These are phyloP conservation scores for Gortyna flavago DNA, from an alignment of 2,888 invertebrate species.

Conservation along the genomic window DNA sequence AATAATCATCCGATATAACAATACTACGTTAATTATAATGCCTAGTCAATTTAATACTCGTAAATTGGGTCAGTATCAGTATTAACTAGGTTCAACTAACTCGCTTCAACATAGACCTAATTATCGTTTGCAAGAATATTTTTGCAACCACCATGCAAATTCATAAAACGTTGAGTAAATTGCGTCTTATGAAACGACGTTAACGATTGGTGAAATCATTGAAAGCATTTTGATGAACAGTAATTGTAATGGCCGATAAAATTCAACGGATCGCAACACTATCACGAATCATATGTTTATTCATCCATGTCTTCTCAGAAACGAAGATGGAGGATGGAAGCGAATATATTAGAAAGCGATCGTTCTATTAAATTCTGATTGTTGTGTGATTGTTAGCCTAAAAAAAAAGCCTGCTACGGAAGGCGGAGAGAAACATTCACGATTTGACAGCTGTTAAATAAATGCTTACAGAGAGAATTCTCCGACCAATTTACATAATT, in stretches of 20 bases:
- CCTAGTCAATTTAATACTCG: constrained; percentile 23
- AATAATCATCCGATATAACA: no score
- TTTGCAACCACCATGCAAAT: constrained; percentile 70
- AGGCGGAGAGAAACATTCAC: not conserved
- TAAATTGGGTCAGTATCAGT: constrained; percentile 36
- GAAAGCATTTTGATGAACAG: constrained; percentile 53
- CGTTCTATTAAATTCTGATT: constrained; percentile 40
- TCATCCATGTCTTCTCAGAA: constrained; percentile 57
- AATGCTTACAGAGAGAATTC: not conserved
- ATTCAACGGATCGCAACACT: constrained; percentile 46
- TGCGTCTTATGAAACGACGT: constrained; percentile 61
- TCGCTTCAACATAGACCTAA: constrained; percentile 43
- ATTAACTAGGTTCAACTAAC: constrained; percentile 22
- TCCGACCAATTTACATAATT: not conserved
- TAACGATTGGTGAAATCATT: constrained; percentile 57
- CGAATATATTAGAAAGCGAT: constrained; percentile 61
- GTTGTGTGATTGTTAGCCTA: constrained; percentile 38
- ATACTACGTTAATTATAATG: constrained; percentile 33
- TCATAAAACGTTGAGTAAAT: constrained; percentile 65
- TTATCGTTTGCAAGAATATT: constrained; percentile 66
- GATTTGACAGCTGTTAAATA: constrained; percentile 5
- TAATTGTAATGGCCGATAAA: constrained; percentile 49
- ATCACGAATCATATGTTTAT: constrained; percentile 55
- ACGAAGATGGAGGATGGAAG: constrained; percentile 52
- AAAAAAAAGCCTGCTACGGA: constrained; percentile 35